Evolutionary conservation across 2,888 invertebrate species (phyloP).

Genomic region (Hyposoter dolosus): DNA sequence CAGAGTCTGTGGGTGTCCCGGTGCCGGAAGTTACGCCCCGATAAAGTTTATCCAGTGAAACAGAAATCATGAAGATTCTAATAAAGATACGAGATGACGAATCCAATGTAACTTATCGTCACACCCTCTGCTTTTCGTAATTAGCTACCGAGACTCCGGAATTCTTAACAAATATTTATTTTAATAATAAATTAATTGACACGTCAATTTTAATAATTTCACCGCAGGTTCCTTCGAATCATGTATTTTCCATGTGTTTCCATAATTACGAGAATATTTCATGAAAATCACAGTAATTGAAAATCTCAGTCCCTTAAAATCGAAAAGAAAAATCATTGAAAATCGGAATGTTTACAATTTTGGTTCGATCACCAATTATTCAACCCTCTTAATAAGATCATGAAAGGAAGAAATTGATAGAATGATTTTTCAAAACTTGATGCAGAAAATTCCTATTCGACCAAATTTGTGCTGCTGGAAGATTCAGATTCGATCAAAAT

Average conservation of each 20-base stretch:
- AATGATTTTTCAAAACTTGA: too few relatives aligned
- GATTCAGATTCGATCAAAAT: too few relatives aligned
- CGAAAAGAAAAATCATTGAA: too few relatives aligned
- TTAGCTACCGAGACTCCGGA: conserved; percentile 34
- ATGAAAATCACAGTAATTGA: background rate
- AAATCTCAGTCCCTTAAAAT: too few relatives aligned
- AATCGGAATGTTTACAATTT: too few relatives aligned
- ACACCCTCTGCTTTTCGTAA: conserved; percentile 50
- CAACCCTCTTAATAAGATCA: too few relatives aligned
- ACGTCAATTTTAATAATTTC: background rate
- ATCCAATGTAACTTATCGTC: conserved; percentile 63
- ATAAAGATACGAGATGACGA: conserved; percentile 31
- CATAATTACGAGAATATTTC: background rate
- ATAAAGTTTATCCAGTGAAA: conserved; percentile 49
- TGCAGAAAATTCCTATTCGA: too few relatives aligned
- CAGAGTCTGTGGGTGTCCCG: conserved; percentile 48
- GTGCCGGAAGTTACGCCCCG: conserved; percentile 65
- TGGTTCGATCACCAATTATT: too few relatives aligned
- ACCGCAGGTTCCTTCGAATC: background rate
- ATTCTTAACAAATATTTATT: background rate
- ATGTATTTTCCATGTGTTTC: background rate
- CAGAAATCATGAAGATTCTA: conserved; percentile 49
- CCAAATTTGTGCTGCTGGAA: too few relatives aligned
- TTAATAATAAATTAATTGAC: background rate
- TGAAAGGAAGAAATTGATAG: too few relatives aligned